These are phyloP conservation scores for Clarias magur DNA, from an alignment of 2,113 vertebrate genomes.

Conservation along the genomic window DNA sequence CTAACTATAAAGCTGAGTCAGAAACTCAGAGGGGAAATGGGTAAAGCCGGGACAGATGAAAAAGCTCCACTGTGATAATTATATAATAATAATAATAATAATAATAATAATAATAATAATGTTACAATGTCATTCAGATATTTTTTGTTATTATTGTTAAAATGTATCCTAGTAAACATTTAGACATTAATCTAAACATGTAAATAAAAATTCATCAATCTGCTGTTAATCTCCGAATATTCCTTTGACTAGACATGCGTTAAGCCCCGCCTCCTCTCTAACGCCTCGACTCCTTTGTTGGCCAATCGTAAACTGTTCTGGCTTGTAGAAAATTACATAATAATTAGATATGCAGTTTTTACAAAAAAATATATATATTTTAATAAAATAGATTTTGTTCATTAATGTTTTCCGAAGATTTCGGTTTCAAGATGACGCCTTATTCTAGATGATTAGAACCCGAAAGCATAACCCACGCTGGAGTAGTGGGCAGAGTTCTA, in stretches of 20 bases:
- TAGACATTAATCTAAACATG: not conserved
- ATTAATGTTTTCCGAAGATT: not conserved
- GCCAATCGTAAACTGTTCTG: not conserved
- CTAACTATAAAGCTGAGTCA: not conserved
- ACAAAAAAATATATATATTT: not conserved
- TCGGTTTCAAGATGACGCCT: not conserved
- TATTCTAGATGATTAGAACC: not conserved
- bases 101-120: not conserved
- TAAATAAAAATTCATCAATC: not conserved
- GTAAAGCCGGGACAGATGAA: not conserved
- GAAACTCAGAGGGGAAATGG: not conserved
- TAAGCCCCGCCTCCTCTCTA: not conserved
- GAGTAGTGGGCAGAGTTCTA: not conserved
- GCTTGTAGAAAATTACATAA: not conserved
- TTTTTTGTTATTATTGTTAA: not conserved
- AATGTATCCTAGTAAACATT: not conserved
- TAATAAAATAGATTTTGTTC: not conserved
- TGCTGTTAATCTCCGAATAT: not conserved
- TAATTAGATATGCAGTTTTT: not conserved
- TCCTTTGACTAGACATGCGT: too few species aligned
- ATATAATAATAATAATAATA: not conserved
- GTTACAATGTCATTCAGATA: not conserved
- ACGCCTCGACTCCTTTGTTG: not conserved
- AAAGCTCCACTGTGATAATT: not conserved
- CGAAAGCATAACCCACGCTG: not conserved